Evolutionary conservation across 1,140 invertebrate species (phyloP), one percentile per base, ranked within the genome.

Genomic region (Bombus soroeensis): DNA sequence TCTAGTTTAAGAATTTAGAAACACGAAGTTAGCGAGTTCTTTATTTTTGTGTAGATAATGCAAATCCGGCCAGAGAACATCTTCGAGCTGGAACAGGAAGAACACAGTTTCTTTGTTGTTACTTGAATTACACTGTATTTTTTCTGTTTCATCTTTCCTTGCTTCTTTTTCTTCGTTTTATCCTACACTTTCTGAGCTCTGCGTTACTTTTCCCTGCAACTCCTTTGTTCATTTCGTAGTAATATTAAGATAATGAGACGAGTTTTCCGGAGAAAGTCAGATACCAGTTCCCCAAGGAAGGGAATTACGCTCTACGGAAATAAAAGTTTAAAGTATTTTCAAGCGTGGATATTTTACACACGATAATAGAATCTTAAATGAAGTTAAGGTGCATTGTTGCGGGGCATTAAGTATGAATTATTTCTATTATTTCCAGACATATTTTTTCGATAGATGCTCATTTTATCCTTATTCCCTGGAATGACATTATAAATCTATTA

Each of bases 281-380:
- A 72, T 62, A 59, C 66, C 75, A 15, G 53, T 47, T 72, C 68
- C 83, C 83, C 41, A 25, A n/a, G 66, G 83, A 47, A 8, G 76
- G 47, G 82, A 79, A 84, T 84, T 84, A 72, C 83, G 53, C 83
- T 79, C 76, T 0, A 39, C 68, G 77, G 83, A 28, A 37, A 85
- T 85, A 85, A 85, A 85, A 85, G 68, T 85, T 85, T 80, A 43
- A 80, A 62, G 68, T 62, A 85, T 85, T 85, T 80, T 68, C 47
- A 79, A 79, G 68, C 77, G 68, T 80, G 77, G 77, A 64, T 80
- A 85, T 85, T 85, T 85, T 85, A 85, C 77, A 85, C 76, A n/a
- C 77, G 76, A 80, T 85, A 85, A 85, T 85, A 85, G 76, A 85
- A 85, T 85, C 68, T 73, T 39, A 32, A 85, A 85, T 85, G 83